A percentile compares a stretch with the other conserved stretches of the same genome.
phyloP scores from a whole-genome alignment of 2,797 vertebrate species.

The Enteromius mattozi region DNA sequence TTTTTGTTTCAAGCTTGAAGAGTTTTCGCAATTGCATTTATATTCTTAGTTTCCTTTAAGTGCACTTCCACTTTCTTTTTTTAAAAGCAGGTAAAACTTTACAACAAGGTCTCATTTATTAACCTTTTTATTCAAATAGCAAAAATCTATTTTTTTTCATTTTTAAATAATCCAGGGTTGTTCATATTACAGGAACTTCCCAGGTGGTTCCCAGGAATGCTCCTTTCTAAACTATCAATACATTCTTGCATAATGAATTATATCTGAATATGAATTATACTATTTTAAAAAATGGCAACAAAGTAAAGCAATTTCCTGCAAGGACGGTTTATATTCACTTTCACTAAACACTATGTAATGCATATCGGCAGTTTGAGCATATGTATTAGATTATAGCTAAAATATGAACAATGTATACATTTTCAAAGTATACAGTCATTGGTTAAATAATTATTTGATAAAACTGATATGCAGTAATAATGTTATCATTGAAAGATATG shows the following conservation, averaged over 20 bases:
- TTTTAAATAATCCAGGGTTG: not conserved
- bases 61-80: not conserved
- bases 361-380: not conserved
- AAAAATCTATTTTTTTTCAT: too few relatives aligned
- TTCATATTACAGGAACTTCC: not conserved
- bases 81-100: not conserved
- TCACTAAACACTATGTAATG: not conserved
- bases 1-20: not conserved
- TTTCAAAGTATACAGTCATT: not conserved
- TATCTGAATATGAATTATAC: not conserved
- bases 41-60: not conserved
- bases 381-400: not conserved
- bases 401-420: not conserved
- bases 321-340: not conserved
- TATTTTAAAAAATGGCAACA: not conserved
- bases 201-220: not conserved
- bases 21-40: not conserved
- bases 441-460: not conserved
- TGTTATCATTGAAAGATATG: not conserved
- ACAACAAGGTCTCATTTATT: not conserved
- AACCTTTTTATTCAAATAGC: not conserved
- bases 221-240: not conserved
- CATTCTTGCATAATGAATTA: not conserved
- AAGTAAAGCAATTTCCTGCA: constrained; percentile 4
- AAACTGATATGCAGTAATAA: not conserved